Base-by-base conservation (phyloP, 2,797 vertebrate genomes). In the Chanos chanos region DNA sequence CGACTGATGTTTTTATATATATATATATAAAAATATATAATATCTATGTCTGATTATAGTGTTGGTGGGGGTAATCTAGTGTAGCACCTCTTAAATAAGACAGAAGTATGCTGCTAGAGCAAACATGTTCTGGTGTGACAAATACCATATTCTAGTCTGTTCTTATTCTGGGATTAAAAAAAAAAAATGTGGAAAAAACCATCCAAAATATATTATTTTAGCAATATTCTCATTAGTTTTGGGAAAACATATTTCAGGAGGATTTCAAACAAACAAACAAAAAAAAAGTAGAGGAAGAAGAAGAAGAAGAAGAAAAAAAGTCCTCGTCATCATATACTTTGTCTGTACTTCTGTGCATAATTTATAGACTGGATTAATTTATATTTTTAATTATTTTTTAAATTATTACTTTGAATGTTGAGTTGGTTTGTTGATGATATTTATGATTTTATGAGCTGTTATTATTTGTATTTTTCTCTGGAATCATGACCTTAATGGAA, bases 201-300 rank as follows among this genome's bases (percentile, higher is more conserved):
- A 77, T 70, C 71, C 69, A 25, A 76, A 81, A 81, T 75, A 73
- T 77, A 68, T 72, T 86, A 79, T 78, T 86, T 89, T 85, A 89
- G 87, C 86, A 91, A 91, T 89, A 91, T 87, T 86, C 80, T 84
- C 75, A 86, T 85, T 81, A 71, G 79, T 84, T 89, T 84, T 84
- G 77, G 82, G 86, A 83, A 77, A 73, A 79, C 72, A 54, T 65
- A 49, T 43, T 68, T 54, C 49, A 1, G 41, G 61, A 37, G 28
- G 5, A 21, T 28, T 37, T 47, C 40, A 30, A 43, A 10, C 3
- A 13, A 48, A 45, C 22, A n/a, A n/a, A n/a, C n/a, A n/a, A n/a
- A n/a, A n/a, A n/a, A n/a, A n/a, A n/a, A n/a, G n/a, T n/a, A n/a
- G n/a, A n/a, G n/a, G n/a, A n/a, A n/a, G n/a, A n/a, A n/a, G n/a